phyloP scores from a whole-genome alignment of 2,888 invertebrate genomes.

The Chymomyza procnemis region DNA sequence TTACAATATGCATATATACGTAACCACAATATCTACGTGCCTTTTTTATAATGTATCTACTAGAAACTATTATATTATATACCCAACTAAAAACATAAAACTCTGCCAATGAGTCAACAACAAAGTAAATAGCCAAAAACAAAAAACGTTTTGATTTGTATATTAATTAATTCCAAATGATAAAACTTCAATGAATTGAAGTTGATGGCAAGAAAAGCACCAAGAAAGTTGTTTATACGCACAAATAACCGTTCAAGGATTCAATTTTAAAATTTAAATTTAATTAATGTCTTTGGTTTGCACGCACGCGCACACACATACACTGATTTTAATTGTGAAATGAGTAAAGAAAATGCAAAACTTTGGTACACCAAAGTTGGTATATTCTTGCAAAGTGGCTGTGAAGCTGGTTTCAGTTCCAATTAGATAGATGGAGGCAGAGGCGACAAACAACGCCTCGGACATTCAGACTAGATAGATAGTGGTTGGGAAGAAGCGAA shows the following conservation, averaged over 20 bases:
- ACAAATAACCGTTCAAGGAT: constrained; percentile 36
- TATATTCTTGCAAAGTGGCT: constrained; percentile 24
- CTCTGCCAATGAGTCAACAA: neutral
- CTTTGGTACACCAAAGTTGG: constrained; percentile 28
- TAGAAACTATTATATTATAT: neutral
- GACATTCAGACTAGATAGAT: too few relatives aligned
- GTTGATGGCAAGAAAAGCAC: neutral
- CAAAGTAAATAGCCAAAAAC: neutral
- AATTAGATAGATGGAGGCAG: too few relatives aligned
- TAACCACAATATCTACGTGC: too few relatives aligned
- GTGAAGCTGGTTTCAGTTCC: neutral
- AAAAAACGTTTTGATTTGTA: neutral
- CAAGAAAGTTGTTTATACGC: constrained; percentile 3
- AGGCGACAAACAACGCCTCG: too few relatives aligned
- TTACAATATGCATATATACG: neutral
- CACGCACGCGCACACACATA: neutral
- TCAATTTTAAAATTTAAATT: constrained; percentile 24
- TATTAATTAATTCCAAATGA: neutral
- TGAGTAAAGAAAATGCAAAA: neutral
- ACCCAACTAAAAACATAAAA: neutral
- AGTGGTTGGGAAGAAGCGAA: too few relatives aligned
- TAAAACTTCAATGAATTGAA: neutral
- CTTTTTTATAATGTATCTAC: neutral
- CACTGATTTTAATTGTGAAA: neutral
- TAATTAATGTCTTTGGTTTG: constrained; percentile 14